A percentile compares a stretch with the other conserved stretches of the same genome.
These are phyloP conservation scores for Calameuta filiformis DNA, from an alignment of 2,888 invertebrate genomes.

Conservation along the genomic window DNA sequence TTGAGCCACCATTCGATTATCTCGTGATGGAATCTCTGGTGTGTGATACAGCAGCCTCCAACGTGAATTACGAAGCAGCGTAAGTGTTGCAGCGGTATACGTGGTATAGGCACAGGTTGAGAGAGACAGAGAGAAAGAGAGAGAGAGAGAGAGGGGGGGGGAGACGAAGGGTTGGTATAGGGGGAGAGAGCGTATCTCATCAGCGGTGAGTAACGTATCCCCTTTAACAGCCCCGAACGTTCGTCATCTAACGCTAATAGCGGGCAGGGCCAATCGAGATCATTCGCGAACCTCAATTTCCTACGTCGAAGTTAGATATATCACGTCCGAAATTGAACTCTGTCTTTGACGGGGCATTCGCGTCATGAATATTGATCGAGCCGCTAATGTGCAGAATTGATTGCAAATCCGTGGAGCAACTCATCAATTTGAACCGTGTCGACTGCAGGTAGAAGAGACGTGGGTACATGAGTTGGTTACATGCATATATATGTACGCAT, in stretches of 20 bases:
- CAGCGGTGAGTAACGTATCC: neutral
- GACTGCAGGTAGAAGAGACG: conserved; percentile 5
- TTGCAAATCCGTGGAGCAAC: conserved; percentile 35
- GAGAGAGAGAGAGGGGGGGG: too few species aligned
- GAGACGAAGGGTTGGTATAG: neutral
- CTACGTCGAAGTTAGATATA: conserved; percentile 40
- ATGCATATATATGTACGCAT: neutral
- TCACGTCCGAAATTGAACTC: conserved; percentile 56
- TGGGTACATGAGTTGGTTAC: neutral
- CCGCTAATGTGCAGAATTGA: conserved; percentile 54
- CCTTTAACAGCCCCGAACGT: conserved; percentile 2
- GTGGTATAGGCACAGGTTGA: neutral
- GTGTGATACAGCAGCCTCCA: conserved; percentile 25
- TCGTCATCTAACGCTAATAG: conserved; percentile 11
- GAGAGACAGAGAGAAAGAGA: neutral
- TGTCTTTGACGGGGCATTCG: conserved; percentile 51
- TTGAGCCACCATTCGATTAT: conserved; percentile 60
- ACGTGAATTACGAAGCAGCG: conserved; percentile 9
- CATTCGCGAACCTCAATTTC: conserved; percentile 40
- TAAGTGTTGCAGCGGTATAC: conserved; percentile 29
- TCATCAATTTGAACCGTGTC: conserved; percentile 48
- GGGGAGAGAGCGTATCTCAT: neutral
- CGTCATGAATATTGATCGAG: conserved; percentile 56
- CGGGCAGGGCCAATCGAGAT: conserved; percentile 10
- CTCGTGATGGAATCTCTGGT: conserved; percentile 53